These are phyloP conservation scores for Theretra japonica DNA, from an alignment of 2,888 invertebrate species.

Conservation along the genomic window DNA sequence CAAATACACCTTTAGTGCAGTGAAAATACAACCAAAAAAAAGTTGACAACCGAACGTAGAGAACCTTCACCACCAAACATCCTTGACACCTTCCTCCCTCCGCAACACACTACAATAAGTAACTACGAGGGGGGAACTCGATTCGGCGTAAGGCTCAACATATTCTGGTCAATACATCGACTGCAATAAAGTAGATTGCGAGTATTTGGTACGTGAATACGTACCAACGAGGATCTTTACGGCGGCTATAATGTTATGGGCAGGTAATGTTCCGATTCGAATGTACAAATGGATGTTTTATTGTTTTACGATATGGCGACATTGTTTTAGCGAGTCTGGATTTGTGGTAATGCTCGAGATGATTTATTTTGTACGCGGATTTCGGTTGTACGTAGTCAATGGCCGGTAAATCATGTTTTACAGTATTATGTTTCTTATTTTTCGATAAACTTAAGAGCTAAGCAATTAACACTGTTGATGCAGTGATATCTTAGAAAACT, in stretches of 20 bases:
- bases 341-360: slow-evolving; percentile 38
- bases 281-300: slow-evolving; percentile 74
- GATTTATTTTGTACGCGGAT: slow-evolving; percentile 2
- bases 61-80: slow-evolving; percentile 59
- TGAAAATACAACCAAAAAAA: slow-evolving; percentile 76
- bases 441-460: no score
- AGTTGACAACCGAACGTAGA: slow-evolving; percentile 69
- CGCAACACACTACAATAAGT: slow-evolving; percentile 32
- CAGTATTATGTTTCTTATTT: no score
- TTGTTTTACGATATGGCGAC: slow-evolving; percentile 69
- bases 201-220: slow-evolving; percentile 80
- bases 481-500: no score
- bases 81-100: slow-evolving; percentile 48
- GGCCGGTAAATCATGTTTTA: not conserved
- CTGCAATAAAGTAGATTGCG: slow-evolving; percentile 82
- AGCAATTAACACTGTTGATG: no score
- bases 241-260: slow-evolving; percentile 81
- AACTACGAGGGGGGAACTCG: slow-evolving; percentile 38
- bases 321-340: slow-evolving; percentile 28
- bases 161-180: slow-evolving; percentile 60
- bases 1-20: slow-evolving; percentile 77
- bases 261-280: slow-evolving; percentile 79
- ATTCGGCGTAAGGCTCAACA: slow-evolving; percentile 52
- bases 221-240: slow-evolving; percentile 77
- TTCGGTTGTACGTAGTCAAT: not conserved